Base-by-base conservation (phyloP, 2,113 vertebrate species). In the Pampusana beccarii region DNA sequence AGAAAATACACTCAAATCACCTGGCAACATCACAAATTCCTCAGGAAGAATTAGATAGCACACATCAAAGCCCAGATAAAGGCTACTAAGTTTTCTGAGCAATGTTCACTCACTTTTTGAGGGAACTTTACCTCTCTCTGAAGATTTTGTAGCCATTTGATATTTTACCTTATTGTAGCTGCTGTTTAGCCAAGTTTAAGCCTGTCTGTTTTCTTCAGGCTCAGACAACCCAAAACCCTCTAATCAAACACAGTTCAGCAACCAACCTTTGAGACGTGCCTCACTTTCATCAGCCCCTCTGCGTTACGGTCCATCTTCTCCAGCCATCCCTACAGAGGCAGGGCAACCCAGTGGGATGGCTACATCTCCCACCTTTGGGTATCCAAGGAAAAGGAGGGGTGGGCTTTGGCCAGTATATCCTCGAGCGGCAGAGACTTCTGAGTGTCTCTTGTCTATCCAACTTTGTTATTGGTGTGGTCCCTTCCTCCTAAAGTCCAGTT, bases 181-280 rank as follows among this genome's bases (percentile, higher is more conserved):
- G 40, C 29, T 28, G 31, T 53, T 86, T 73, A 73, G 18, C 26
- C 29, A 86, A 58, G 5, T 69, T 73, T 78, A 85, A 78, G 20
- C 29, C 13, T 51, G 15, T 44, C 28, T 9, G 5, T 88, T 80
- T 94, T 23, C 11, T 84, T 38, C 69, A 38, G 28, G 21, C 16
- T 53, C 1, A 2, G 60, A 67, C 19, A 72, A 17, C 4, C 12
- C 0, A 2, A 44, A 16, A 31, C 34, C 23, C 29, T 78, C 23
- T 60, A 40, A 46, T 28, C 16, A 71, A 61, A 75, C 18, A 53
- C 18, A n/a, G 17, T 18, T 58, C 10, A 13, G 18, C 29, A 69
- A 48, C 19, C 11, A 57, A 0, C 18, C 53, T 31, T n/a, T 71
- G 58, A 66, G 34, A 33, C 16, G 16, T n/a, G 23, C 69, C 20